phyloP scores from a whole-genome alignment of 2,113 vertebrate genomes.

The Alethe castanea region DNA sequence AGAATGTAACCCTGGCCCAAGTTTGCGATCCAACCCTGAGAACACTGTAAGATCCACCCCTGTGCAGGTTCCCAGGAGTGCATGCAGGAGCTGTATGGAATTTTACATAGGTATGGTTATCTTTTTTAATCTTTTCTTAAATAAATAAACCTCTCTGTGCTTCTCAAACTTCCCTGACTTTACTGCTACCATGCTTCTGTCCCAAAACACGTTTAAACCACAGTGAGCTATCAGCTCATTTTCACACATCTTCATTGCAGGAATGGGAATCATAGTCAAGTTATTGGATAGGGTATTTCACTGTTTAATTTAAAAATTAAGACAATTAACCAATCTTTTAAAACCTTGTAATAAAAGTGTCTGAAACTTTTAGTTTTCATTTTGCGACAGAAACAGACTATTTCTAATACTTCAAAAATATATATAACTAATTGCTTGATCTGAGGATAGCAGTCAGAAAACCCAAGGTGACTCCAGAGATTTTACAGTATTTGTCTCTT shows the following conservation, averaged over 20 bases:
- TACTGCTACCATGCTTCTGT: not conserved
- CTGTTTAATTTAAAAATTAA: slow-evolving; percentile 22
- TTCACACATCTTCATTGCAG: not conserved
- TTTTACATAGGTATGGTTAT: not conserved
- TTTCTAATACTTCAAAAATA: slow-evolving; percentile 43
- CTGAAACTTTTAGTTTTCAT: not conserved
- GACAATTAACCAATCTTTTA: not conserved
- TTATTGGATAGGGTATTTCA: not conserved
- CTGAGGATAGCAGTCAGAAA: not conserved
- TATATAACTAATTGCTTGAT: not conserved
- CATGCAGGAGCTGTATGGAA: slow-evolving; percentile 6
- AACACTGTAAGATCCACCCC: not conserved
- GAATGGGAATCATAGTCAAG: not conserved
- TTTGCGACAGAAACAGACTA: slow-evolving; percentile 49
- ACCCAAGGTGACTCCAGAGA: not conserved
- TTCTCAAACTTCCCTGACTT: slow-evolving; percentile 67
- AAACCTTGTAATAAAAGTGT: slow-evolving; percentile 2
- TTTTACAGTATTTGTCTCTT: not conserved
- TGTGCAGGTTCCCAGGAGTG: slow-evolving; percentile 1
- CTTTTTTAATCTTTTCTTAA: not conserved
- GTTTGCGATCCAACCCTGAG: not conserved
- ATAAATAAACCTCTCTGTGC: slow-evolving; percentile 69
- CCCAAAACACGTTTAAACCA: not conserved
- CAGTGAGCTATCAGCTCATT: not conserved
- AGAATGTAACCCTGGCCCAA: slow-evolving; percentile 19